Conservation (phyloP, 2,888 invertebrate genomes). For the Podotricha telesiphe region DNA sequence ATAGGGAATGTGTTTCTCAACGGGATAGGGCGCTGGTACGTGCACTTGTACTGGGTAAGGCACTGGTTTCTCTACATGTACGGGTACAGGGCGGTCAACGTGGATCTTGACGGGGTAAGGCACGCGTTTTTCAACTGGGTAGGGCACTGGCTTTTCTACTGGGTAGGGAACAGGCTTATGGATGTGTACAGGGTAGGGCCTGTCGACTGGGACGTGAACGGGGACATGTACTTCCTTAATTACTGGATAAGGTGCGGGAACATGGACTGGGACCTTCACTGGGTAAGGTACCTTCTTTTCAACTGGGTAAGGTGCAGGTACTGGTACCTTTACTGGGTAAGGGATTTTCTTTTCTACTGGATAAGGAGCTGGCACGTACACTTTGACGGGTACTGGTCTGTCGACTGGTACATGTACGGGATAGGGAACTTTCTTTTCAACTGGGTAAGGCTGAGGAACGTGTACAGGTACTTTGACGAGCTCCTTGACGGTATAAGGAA, state of each 20-base stretch:
- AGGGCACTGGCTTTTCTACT: slow-evolving; percentile 87
- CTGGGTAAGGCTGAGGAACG: slow-evolving; percentile 88
- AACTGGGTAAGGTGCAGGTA: slow-evolving; percentile 87
- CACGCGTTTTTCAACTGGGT: slow-evolving; percentile 83
- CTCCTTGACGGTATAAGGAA: slow-evolving; percentile 87
- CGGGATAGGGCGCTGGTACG: slow-evolving; percentile 87
- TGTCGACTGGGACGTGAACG: slow-evolving; percentile 82
- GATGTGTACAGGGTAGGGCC: slow-evolving; percentile 81
- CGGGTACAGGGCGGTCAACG: slow-evolving; percentile 84
- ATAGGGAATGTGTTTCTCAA: slow-evolving; percentile 87
- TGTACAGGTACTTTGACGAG: slow-evolving; percentile 84
- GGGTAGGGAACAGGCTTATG: slow-evolving; percentile 85
- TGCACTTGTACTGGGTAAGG: slow-evolving; percentile 87
- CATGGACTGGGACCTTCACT: slow-evolving; percentile 86
- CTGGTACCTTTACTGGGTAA: slow-evolving; percentile 87
- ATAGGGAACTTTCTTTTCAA: slow-evolving; percentile 84
- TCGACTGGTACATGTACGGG: slow-evolving; percentile 81
- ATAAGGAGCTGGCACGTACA: slow-evolving; percentile 87
- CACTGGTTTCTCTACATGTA: slow-evolving; percentile 84
- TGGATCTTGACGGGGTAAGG: slow-evolving; percentile 86
- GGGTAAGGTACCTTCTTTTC: slow-evolving; percentile 87
- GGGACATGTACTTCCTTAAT: slow-evolving; percentile 85
- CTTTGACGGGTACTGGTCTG: slow-evolving; percentile 82
- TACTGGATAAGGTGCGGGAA: slow-evolving; percentile 85
- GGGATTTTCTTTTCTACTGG: slow-evolving; percentile 87